Conservation (phyloP, 2,797 vertebrate genomes). For the Mareca penelope region DNA sequence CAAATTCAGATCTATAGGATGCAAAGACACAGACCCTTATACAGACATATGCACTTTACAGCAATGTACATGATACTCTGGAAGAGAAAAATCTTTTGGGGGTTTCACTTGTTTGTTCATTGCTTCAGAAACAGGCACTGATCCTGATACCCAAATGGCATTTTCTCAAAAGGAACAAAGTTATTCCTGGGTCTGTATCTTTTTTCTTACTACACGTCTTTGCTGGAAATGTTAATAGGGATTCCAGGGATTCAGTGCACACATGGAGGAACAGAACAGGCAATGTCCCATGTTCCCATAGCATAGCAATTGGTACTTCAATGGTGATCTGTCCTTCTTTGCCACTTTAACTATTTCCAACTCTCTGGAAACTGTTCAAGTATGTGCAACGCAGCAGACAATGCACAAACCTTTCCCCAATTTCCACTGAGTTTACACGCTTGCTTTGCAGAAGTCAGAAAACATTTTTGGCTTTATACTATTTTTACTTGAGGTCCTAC, state of each 20-base stretch:
- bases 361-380: background rate
- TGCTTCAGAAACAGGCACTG: background rate
- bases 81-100: background rate
- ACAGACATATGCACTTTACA: background rate
- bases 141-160: background rate
- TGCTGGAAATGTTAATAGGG: background rate
- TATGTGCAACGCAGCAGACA: accelerated
- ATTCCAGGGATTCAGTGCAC: background rate
- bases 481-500: conserved; percentile 12
- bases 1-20: background rate
- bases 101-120: background rate
- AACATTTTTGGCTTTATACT: background rate
- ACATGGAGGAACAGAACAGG: background rate
- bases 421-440: background rate
- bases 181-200: background rate
- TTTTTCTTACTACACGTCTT: background rate
- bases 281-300: background rate
- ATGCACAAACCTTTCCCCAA: background rate
- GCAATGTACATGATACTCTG: background rate
- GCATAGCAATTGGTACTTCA: background rate
- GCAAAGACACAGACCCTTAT: background rate
- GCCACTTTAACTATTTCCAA: background rate
- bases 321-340: background rate
- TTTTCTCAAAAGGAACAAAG: background rate
- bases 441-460: background rate